Evolutionary conservation across 2,888 invertebrate genomes (phyloP).

Genomic region (Ectropis crepuscularia): DNA sequence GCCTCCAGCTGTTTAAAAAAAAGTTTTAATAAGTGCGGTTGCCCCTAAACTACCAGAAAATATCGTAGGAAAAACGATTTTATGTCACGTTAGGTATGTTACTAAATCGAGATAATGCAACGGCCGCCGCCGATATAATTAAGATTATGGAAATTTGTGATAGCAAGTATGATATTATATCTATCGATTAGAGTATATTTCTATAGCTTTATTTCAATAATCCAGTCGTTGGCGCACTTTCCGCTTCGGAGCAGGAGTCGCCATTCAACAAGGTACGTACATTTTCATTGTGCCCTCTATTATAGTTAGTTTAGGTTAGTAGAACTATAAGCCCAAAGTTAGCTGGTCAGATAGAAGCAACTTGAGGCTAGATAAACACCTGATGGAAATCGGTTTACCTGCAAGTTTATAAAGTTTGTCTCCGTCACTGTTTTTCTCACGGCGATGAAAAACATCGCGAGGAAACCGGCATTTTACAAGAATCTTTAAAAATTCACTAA

Average conservation of each 20-base stretch:
- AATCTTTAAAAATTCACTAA: no score
- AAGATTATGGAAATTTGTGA: slow-evolving; percentile 42
- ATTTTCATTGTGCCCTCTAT: not conserved
- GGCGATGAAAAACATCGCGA: no score
- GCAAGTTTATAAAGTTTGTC: no score
- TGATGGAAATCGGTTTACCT: no score
- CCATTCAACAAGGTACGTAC: slow-evolving; percentile 47
- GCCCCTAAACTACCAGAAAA: not conserved
- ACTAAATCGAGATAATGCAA: slow-evolving; percentile 17
- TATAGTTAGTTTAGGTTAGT: no score
- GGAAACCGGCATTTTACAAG: no score
- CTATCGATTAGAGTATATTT: slow-evolving; percentile 62
- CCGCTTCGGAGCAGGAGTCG: slow-evolving; percentile 49
- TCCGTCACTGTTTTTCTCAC: no score
- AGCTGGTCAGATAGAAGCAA: no score
- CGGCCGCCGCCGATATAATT: slow-evolving; percentile 22
- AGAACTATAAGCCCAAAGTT: no score
- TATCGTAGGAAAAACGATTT: no score
- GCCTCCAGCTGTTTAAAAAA: no score
- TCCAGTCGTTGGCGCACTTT: slow-evolving; percentile 57
- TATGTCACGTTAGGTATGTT: not conserved
- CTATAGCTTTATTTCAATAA: slow-evolving; percentile 64
- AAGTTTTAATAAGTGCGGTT: not conserved
- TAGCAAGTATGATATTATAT: slow-evolving; percentile 52
- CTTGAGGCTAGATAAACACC: no score